These are phyloP conservation scores for Pammene fasciana DNA, from an alignment of 2,888 invertebrate genomes.

Conservation along the genomic window DNA sequence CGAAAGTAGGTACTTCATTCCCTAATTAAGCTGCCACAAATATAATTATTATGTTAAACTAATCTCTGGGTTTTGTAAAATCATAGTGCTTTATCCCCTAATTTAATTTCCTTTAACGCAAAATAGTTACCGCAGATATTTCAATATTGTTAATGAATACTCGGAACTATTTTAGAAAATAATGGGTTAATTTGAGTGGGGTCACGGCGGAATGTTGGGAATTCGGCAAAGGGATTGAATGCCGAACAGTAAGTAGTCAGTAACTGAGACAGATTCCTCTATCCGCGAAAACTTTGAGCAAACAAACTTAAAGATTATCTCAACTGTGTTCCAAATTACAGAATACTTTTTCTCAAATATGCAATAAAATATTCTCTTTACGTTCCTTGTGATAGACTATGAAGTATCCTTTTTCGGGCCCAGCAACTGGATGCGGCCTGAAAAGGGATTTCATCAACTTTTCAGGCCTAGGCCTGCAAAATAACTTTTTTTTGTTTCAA, in stretches of 20 bases:
- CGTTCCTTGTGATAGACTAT: no score
- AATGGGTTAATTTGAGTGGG: constrained; percentile 67
- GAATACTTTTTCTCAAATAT: no score
- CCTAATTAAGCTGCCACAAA: no score
- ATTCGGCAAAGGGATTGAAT: constrained; percentile 61
- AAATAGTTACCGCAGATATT: constrained; percentile 41
- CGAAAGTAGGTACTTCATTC: no score
- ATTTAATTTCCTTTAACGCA: constrained; percentile 12
- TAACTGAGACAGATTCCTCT: constrained; percentile 57
- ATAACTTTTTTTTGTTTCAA: no score
- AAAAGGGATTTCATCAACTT: no score
- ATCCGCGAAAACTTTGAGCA: constrained; percentile 26
- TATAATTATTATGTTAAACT: no score
- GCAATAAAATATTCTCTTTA: no score
- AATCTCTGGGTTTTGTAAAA: background rate
- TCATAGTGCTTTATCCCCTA: background rate
- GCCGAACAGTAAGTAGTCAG: constrained; percentile 56
- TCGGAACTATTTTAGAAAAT: constrained; percentile 60
- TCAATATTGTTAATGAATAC: constrained; percentile 45
- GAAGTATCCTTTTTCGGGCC: no score
- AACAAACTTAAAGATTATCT: constrained; percentile 6
- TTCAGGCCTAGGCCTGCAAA: no score
- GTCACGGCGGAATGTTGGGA: constrained; percentile 56
- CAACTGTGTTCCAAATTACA: background rate
- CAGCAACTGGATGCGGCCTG: no score